A percentile compares a stretch with the other conserved stretches of the same genome.
Conservation (phyloP, 2,888 invertebrate genomes). For the Escarpia spicata region DNA sequence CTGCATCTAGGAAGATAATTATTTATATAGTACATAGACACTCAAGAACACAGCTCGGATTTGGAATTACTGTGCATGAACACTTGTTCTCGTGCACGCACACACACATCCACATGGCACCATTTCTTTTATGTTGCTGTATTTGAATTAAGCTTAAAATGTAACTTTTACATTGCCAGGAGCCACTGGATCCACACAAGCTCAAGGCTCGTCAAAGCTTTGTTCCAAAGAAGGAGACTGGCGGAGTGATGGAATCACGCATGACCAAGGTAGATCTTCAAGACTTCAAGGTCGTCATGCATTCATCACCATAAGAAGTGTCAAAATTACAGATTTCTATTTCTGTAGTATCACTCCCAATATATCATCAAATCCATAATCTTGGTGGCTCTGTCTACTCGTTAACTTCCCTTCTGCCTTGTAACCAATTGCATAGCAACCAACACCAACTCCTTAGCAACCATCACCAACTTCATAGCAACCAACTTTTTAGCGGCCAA, state of each 20-base stretch:
- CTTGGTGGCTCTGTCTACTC: background rate
- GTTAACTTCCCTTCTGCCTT: background rate
- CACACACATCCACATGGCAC: background rate
- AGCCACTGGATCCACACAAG: constrained; percentile 45
- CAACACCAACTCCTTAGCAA: too few species aligned
- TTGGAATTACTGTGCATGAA: background rate
- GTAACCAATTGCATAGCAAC: background rate
- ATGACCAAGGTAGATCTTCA: constrained; percentile 33
- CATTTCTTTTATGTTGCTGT: background rate
- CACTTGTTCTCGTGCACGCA: background rate
- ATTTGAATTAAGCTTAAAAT: background rate
- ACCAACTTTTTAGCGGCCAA: too few species aligned
- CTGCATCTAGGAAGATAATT: too few species aligned
- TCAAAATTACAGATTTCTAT: background rate
- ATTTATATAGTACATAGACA: background rate
- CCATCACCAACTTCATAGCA: too few species aligned
- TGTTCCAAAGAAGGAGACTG: constrained; percentile 19
- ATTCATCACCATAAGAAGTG: background rate
- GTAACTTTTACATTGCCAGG: constrained; percentile 19
- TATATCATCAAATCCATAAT: background rate
- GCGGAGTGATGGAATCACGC: constrained; percentile 31
- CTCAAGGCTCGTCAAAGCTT: constrained; percentile 22
- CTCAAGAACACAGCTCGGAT: background rate
- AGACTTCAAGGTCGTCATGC: background rate
- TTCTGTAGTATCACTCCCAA: background rate